Conservation (phyloP, 2,888 invertebrate genomes). For the Oxytorus armatus region DNA sequence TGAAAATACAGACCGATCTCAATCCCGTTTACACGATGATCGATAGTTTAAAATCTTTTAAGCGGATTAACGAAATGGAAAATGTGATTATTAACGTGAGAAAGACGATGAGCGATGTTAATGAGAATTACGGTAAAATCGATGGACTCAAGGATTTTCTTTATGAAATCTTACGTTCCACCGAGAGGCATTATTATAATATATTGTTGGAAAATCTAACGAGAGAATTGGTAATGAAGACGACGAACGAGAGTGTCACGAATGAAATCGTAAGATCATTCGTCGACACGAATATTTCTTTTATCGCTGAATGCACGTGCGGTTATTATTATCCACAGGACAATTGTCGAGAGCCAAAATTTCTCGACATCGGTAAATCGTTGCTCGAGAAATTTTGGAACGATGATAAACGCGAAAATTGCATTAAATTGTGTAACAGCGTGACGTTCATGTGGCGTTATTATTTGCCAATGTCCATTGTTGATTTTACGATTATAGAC, state of each 20-base stretch:
- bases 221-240: slow-evolving; percentile 69
- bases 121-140: slow-evolving; percentile 73
- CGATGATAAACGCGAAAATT: slow-evolving; percentile 84
- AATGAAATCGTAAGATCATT: slow-evolving; percentile 85
- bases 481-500: slow-evolving; percentile 83
- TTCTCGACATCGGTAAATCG: slow-evolving; percentile 86
- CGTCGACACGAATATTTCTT: slow-evolving; percentile 86
- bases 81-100: slow-evolving; percentile 71
- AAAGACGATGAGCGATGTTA: slow-evolving; percentile 72
- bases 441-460: slow-evolving; percentile 89
- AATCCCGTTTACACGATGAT: slow-evolving; percentile 73
- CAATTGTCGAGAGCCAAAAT: slow-evolving; percentile 84
- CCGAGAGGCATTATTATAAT: slow-evolving; percentile 79
- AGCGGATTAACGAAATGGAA: slow-evolving; percentile 72
- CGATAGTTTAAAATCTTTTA: slow-evolving; percentile 68
- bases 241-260: slow-evolving; percentile 70
- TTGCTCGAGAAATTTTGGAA: slow-evolving; percentile 86
- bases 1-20: slow-evolving; percentile 73
- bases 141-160: slow-evolving; percentile 74
- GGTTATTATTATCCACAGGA: slow-evolving; percentile 87
- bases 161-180: slow-evolving; percentile 77
- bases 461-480: slow-evolving; percentile 85
- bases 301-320: slow-evolving; percentile 86
- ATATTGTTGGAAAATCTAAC: slow-evolving; percentile 77
- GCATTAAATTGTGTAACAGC: slow-evolving; percentile 86